These are phyloP conservation scores for Caretta caretta DNA, from an alignment of 2,113 vertebrate genomes.

Conservation along the genomic window DNA sequence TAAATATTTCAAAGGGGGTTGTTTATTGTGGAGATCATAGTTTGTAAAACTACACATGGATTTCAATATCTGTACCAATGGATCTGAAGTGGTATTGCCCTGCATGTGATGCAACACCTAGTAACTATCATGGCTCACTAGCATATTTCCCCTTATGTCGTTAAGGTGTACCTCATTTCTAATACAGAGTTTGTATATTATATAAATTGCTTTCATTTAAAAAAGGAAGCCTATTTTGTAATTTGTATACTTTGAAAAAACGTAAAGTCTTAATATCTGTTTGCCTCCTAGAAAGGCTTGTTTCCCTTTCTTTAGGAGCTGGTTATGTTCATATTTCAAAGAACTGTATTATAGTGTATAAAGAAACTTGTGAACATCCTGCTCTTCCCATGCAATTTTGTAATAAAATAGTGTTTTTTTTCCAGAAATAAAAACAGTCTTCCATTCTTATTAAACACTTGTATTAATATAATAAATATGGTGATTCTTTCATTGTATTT, in stretches of 20 bases:
- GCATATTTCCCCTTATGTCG: neutral
- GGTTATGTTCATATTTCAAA: neutral
- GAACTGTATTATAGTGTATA: neutral
- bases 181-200: neutral
- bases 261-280: neutral
- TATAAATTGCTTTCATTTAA: neutral
- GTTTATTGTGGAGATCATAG: neutral
- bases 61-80: neutral
- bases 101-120: neutral
- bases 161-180: neutral
- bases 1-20: neutral
- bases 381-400: neutral
- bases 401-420: slow-evolving; percentile 30
- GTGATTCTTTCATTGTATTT: neutral
- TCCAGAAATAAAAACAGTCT: neutral
- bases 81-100: neutral
- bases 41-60: neutral
- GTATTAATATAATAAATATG: neutral
- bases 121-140: neutral
- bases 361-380: neutral
- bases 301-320: neutral
- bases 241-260: neutral
- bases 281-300: neutral
- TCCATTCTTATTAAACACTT: neutral
- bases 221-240: neutral